Evolutionary conservation across 2,113 vertebrate genomes (phyloP).

Genomic region (Indicator maculatus): DNA sequence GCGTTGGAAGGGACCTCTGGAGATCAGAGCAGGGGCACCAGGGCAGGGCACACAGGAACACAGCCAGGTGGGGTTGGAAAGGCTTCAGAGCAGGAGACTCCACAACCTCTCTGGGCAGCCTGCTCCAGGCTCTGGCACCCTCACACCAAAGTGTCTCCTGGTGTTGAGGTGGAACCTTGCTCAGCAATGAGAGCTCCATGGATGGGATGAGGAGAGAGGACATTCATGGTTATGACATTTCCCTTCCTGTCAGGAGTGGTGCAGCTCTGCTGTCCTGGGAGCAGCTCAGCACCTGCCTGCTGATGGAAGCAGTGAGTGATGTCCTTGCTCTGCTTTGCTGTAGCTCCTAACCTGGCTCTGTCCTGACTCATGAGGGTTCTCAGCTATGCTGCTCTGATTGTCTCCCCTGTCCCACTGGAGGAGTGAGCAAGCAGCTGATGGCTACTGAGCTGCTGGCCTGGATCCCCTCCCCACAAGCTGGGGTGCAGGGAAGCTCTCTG

Average conservation of each 20-base stretch:
- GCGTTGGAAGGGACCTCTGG: no score
- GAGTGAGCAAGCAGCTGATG: neutral
- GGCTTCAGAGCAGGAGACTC: no score
- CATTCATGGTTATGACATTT: neutral
- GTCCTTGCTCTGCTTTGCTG: neutral
- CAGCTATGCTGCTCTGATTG: neutral
- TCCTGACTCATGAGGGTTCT: neutral
- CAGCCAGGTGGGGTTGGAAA: no score
- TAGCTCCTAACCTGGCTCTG: neutral
- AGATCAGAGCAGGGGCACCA: no score
- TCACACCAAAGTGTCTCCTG: no score
- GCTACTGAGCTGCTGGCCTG: neutral
- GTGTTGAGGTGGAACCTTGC: neutral
- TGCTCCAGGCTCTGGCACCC: no score
- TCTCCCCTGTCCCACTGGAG: no score
- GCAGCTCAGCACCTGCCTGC: neutral
- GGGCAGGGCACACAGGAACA: no score
- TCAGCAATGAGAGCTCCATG: neutral
- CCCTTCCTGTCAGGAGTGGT: accelerated
- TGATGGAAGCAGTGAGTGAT: accelerated
- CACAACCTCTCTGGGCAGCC: no score
- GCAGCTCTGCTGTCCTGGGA: neutral
- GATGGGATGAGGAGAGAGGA: neutral
- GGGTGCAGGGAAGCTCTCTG: neutral
- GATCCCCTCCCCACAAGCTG: neutral